Base-by-base conservation (phyloP, 2,797 vertebrate genomes). In the Spatula clypeata region DNA sequence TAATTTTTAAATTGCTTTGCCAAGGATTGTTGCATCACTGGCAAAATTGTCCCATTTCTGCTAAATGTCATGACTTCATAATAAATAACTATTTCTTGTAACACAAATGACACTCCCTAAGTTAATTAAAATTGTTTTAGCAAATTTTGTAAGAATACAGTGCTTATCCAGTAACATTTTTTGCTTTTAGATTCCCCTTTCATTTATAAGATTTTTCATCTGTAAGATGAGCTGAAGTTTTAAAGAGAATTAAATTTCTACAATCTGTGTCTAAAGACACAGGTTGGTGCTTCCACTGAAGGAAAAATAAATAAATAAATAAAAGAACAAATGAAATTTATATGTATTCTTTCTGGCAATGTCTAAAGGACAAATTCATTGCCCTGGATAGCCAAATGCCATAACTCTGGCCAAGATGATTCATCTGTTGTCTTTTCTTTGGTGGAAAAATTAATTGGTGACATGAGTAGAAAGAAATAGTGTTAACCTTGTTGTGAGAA, bases 1-100 rank as follows among this genome's bases (percentile, higher is more conserved):
- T 29, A 76, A 76, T 26, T 80, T 73, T 91, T 62, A 90, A 82
- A 42, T 62, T 76, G 20, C 8, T 79, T 79, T 94, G 51, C 72
- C 64, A 90, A 73, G 20, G 47, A 57, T 21, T 76, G 3, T 73
- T 79, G 29, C 12, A 85, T 72, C 38, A 51, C 26, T 86, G 34
- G 3, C 61, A 86, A 73, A 70, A 47, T 18, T 42, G 7, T 70
- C 1, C 49, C 34, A 51, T 70, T 53, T 70, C 67, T 53, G 34
- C 29, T 36, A 5, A 88, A 83, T 24, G 24, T 2, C 79, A 47
- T 79, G 55, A 88, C 44, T 80, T 77, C 34, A 70, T 62, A 51
- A 79, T 31, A 79, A 72, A 79, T 57, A 45, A 74, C 24, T 86
- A 14, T 85, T 87, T 82, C 15, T 23, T 87, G 36, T 58, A 13